A percentile compares a stretch with the other conserved stretches of the same genome.
These are phyloP conservation scores for Micrasema minimum DNA, from an alignment of 1,140 invertebrate genomes.

Conservation along the genomic window DNA sequence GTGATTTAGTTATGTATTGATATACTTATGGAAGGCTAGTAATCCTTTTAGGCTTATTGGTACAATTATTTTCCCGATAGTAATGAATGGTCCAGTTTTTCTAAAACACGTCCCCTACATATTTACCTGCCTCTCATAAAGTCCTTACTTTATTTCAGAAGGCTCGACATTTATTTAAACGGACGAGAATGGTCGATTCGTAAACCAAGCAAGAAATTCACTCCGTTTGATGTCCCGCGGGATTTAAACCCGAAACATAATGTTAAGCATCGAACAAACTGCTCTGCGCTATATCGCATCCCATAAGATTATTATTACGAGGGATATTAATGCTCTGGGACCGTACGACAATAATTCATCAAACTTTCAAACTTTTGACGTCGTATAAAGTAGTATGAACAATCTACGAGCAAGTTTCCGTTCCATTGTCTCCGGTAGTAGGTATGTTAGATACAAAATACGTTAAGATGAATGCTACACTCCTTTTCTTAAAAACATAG, in stretches of 20 bases:
- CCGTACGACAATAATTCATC: no score
- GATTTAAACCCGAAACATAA: slow-evolving; percentile 17
- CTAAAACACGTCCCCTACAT: not conserved
- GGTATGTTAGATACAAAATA: no score
- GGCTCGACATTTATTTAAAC: slow-evolving; percentile 25
- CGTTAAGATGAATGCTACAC: no score
- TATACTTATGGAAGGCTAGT: not conserved
- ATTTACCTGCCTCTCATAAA: slow-evolving; percentile 18
- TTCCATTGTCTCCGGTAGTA: no score
- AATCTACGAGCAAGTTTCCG: no score
- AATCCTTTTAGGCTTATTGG: slow-evolving; percentile 13
- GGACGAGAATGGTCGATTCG: slow-evolving; percentile 30
- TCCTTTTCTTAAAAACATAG: no score
- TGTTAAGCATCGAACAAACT: slow-evolving; percentile 12
- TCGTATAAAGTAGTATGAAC: no score
- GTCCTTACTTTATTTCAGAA: slow-evolving; percentile 19
- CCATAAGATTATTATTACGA: no score
- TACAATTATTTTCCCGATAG: not conserved
- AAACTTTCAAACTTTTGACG: no score
- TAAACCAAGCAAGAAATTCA: slow-evolving; percentile 18
- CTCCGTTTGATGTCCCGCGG: slow-evolving; percentile 29
- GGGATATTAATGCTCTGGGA: no score
- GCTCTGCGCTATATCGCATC: not conserved
- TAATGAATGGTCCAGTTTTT: slow-evolving; percentile 24
- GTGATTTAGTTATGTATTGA: no score